Base-by-base conservation (phyloP, 2,888 invertebrate species). In the Plagiodera versicolora region DNA sequence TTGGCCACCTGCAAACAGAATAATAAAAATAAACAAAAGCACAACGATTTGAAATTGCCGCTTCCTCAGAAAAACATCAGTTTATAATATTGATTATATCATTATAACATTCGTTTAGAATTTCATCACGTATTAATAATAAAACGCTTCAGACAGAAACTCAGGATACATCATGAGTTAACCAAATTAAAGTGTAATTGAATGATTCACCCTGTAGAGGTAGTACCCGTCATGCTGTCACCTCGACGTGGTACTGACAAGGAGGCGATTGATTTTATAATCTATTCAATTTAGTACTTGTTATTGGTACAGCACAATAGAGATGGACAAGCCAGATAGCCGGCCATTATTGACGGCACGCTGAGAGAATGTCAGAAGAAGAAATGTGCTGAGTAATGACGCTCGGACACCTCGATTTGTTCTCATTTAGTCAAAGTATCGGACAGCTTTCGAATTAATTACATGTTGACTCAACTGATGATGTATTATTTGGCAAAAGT, bases 1-100 rank as follows among this genome's bases (percentile, higher is more conserved):
- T 89, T 89, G 68, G 84, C 82, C 71, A 86, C 87, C 87, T 88
- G 86, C 71, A 80, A 83, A 84, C 78, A 84, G 80, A 81, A 77
- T 74, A 77, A 11, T 74, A 78, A 70, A 70, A 72, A 75, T 77
- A 78, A 77, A 78, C 75, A 79, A 78, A 79, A 78, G 77, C 76
- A 77, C 75, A 77, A 73, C 75, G 74, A 77, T 77, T 78, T 79
- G 79, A 80, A 80, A 80, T 78, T 79, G 79, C 77, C 72, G 75
- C 72, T 45, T 51, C 54, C 54, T 60, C 70, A 75, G 77, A 78
- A 77, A 77, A 77, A 14, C 14, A 39, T 39, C 39, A 14, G 75
- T 76, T 75, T 76, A 77, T 78, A 77, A n/a, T n/a, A n/a, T n/a
- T n/a, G n/a, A n/a, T n/a, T n/a, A n/a, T n/a, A n/a, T n/a, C n/a